phyloP scores from a whole-genome alignment of 2,113 vertebrate species.

The Cnemophilus loriae region DNA sequence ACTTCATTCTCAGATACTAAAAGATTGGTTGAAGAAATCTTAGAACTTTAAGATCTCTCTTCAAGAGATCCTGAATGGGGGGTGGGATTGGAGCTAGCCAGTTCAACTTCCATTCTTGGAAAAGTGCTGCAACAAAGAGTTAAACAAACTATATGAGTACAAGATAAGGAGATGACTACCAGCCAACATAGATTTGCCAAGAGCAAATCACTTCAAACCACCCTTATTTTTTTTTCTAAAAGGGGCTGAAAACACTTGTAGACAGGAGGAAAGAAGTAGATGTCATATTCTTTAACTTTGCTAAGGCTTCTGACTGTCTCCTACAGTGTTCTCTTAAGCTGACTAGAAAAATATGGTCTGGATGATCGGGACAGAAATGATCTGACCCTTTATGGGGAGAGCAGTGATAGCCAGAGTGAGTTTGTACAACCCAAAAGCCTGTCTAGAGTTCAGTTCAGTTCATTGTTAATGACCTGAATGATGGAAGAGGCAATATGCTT shows the following conservation, averaged over 20 bases:
- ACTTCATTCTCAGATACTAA: background rate
- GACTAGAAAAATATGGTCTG: background rate
- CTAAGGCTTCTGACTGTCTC: background rate
- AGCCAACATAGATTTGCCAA: background rate
- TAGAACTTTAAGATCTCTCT: background rate
- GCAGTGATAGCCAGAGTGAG: background rate
- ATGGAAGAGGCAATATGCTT: conserved; percentile 1
- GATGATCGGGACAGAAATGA: background rate
- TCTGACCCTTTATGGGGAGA: background rate
- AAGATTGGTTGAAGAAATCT: background rate
- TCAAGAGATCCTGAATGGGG: background rate
- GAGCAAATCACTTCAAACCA: background rate
- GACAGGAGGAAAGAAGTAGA: background rate
- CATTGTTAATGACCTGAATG: background rate
- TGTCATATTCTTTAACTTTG: background rate
- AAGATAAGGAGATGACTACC: background rate
- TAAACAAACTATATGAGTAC: background rate
- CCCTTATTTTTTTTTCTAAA: background rate
- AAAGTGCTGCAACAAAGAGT: background rate
- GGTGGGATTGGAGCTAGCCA: background rate
- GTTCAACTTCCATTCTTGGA: background rate
- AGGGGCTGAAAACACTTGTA: background rate
- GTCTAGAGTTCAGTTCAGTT: background rate
- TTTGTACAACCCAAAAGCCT: background rate
- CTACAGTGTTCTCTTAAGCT: background rate